Conservation (phyloP, 2,113 vertebrate genomes). For the Halcyon malimbica region DNA sequence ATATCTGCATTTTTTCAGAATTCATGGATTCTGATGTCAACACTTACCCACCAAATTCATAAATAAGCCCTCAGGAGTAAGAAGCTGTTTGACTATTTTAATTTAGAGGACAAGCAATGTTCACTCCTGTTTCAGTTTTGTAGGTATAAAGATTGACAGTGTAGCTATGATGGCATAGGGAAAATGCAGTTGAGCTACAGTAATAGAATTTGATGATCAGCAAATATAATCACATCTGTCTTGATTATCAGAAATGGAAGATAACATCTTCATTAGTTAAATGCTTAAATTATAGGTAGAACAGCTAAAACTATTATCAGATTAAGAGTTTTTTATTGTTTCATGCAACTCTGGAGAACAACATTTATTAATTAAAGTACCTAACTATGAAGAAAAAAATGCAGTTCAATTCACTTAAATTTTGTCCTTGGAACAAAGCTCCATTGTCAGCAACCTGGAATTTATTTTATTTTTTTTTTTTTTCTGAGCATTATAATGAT, state of each 20-base stretch:
- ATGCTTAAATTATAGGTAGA: neutral
- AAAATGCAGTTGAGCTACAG: neutral
- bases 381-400: neutral
- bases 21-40: neutral
- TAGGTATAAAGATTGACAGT: neutral
- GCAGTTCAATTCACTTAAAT: neutral
- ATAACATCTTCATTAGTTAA: neutral
- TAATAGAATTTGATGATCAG: neutral
- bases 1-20: neutral
- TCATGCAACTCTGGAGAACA: neutral
- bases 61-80: neutral
- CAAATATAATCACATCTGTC: neutral
- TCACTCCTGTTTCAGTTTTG: constrained; percentile 37
- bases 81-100: constrained; percentile 20
- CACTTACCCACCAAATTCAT: constrained; percentile 2
- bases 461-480: too few relatives aligned
- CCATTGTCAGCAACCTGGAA: neutral
- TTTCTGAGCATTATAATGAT: neutral
- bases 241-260: neutral
- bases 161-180: neutral
- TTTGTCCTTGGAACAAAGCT: neutral
- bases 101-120: constrained; percentile 3
- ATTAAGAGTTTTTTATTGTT: neutral
- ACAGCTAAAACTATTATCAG: neutral
- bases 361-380: neutral